These are phyloP conservation scores for Rhinoptilus africanus DNA, from an alignment of 2,113 vertebrate genomes.

Conservation along the genomic window DNA sequence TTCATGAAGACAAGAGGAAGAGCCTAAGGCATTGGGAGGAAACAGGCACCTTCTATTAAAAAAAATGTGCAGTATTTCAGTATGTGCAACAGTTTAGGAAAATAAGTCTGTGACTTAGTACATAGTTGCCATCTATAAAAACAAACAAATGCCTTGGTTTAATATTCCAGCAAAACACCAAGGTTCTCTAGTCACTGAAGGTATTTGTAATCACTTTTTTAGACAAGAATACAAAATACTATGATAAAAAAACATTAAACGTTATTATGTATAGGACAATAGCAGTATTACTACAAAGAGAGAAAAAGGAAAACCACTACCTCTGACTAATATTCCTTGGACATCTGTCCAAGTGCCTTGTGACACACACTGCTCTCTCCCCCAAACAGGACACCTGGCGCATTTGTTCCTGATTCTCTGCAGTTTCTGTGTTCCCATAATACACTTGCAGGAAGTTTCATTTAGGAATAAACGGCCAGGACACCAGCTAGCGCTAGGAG, in stretches of 20 bases:
- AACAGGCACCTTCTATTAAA: neutral
- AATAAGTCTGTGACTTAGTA: neutral
- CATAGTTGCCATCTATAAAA: neutral
- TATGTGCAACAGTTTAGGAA: neutral
- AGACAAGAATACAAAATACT: neutral
- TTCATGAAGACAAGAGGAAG: conserved; percentile 18
- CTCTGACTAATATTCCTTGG: neutral
- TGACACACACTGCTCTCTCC: neutral
- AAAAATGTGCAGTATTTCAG: neutral
- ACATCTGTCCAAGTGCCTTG: neutral
- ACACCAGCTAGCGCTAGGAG: neutral
- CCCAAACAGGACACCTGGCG: neutral
- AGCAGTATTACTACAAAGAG: neutral
- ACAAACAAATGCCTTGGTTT: neutral
- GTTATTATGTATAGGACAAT: neutral
- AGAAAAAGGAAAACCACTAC: neutral
- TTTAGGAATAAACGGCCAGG: neutral
- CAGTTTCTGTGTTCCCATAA: neutral
- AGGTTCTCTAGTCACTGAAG: neutral
- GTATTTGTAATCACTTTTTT: neutral
- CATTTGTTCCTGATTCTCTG: neutral
- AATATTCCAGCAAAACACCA: neutral
- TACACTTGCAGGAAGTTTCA: neutral
- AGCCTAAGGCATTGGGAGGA: conserved; percentile 47
- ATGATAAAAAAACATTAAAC: neutral